These are phyloP conservation scores for Odiellus spinosus DNA, from an alignment of 2,888 invertebrate species.

Conservation along the genomic window DNA sequence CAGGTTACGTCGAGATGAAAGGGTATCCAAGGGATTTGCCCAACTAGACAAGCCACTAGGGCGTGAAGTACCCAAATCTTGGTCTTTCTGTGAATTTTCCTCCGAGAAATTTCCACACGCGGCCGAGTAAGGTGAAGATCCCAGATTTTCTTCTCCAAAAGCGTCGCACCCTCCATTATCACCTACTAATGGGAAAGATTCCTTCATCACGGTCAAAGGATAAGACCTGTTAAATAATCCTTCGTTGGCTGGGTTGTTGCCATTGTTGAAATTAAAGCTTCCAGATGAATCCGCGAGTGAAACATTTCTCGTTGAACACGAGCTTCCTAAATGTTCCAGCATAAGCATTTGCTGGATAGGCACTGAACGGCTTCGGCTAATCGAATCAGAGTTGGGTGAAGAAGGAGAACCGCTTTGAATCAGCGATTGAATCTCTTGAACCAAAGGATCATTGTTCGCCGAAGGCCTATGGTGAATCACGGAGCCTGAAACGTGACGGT, in stretches of 20 bases:
- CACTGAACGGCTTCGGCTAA: slow-evolving; percentile 55
- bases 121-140: too few species aligned
- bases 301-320: neutral
- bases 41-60: slow-evolving; percentile 4
- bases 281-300: slow-evolving; percentile 3
- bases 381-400: neutral
- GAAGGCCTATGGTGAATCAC: slow-evolving; percentile 11
- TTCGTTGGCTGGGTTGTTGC: neutral
- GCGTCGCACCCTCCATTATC: neutral
- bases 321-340: slow-evolving; percentile 3
- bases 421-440: slow-evolving; percentile 12
- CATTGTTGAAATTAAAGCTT: neutral
- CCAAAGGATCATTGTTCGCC: slow-evolving; percentile 5
- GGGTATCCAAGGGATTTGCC: slow-evolving; percentile 5
- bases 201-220: slow-evolving; percentile 16
- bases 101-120: neutral
- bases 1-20: slow-evolving; percentile 13
- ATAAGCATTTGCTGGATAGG: slow-evolving; percentile 45
- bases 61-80: neutral
- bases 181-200: slow-evolving; percentile 10
- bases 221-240: slow-evolving; percentile 15
- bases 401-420: slow-evolving; percentile 3
- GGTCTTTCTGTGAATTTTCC: neutral
- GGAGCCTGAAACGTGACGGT: slow-evolving; percentile 14
- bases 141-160: too few species aligned